A percentile compares a stretch with the other conserved stretches of the same genome.
phyloP scores from a whole-genome alignment of 2,888 invertebrate species.

The Lymantria dispar region DNA sequence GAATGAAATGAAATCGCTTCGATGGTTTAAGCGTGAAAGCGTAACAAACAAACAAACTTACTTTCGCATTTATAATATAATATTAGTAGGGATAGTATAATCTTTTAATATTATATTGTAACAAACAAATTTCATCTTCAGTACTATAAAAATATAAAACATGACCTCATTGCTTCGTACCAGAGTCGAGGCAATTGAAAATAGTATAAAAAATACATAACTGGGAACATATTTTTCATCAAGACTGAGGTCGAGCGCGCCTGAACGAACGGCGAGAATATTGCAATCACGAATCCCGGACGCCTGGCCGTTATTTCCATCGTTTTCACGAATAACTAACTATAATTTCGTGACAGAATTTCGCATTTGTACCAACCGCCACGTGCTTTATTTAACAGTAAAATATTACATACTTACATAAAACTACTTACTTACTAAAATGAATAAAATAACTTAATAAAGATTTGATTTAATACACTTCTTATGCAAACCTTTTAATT shows the following conservation, averaged over 20 bases:
- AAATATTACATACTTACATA: neutral
- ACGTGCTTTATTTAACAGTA: neutral
- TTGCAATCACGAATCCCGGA: conserved; percentile 50
- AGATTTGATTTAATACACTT: too few relatives aligned
- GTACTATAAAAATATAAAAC: conserved; percentile 23
- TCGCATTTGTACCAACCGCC: neutral
- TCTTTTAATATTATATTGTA: too few relatives aligned
- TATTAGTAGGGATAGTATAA: too few relatives aligned
- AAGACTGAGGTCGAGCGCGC: conserved; percentile 40
- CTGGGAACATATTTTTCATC: conserved; percentile 57
- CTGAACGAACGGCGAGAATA: conserved; percentile 42
- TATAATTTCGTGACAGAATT: conserved; percentile 20
- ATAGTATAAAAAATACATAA: conserved; percentile 23
- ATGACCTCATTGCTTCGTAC: conserved; percentile 36
- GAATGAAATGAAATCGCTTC: too few relatives aligned
- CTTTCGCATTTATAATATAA: too few relatives aligned
- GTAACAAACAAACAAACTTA: too few relatives aligned
- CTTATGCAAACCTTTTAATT: neutral
- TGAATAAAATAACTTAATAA: too few relatives aligned
- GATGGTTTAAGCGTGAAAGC: too few relatives aligned
- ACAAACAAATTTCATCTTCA: too few relatives aligned
- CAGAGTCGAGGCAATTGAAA: conserved; percentile 35
- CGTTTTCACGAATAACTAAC: conserved; percentile 38
- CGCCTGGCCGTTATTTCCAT: conserved; percentile 35
- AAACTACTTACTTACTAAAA: too few relatives aligned